Evolutionary conservation across 2,113 vertebrate species (phyloP).

Genomic region (Micronycteris hirsuta): DNA sequence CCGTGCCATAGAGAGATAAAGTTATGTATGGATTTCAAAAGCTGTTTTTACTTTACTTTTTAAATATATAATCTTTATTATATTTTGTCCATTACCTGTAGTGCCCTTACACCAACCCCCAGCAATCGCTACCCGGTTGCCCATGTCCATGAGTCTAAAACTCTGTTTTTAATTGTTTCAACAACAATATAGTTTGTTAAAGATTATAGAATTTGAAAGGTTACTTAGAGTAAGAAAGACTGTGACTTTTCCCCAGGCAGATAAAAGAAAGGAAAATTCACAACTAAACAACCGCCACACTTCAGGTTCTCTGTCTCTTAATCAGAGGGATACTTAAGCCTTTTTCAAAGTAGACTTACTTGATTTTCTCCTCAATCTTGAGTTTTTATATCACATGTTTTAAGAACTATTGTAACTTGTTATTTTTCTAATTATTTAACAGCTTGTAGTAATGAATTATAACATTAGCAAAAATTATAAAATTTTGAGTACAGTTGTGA

Average conservation of each 20-base stretch:
- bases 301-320: constrained; percentile 24
- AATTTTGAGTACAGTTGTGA: background rate
- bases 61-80: background rate
- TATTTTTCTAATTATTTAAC: background rate
- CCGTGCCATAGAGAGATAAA: background rate
- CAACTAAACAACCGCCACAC: constrained; percentile 36
- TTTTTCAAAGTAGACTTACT: background rate
- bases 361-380: background rate
- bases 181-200: background rate
- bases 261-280: constrained; percentile 24
- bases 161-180: background rate
- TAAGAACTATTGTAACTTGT: background rate
- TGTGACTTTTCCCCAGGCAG: background rate
- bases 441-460: background rate
- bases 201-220: background rate
- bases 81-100: no score
- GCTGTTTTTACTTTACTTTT: background rate
- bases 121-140: no score
- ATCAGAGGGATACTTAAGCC: background rate
- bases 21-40: background rate
- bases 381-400: background rate
- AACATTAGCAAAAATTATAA: background rate
- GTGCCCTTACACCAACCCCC: no score
- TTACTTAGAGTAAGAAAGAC: constrained; percentile 36
- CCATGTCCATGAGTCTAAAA: background rate